Base-by-base conservation (phyloP, 2,888 invertebrate species). In the Erebia epiphron region DNA sequence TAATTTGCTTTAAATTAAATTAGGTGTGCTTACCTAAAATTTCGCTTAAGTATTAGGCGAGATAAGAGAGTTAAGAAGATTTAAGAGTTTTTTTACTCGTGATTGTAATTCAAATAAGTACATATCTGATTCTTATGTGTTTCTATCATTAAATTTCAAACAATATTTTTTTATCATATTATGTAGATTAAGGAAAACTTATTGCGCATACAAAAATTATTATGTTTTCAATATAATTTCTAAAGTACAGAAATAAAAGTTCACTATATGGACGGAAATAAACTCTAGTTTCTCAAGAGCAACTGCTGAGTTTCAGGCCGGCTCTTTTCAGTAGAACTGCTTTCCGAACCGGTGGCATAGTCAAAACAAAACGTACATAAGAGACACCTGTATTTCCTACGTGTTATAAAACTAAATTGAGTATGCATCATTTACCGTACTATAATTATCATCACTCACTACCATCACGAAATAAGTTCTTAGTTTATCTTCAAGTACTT, bases 1-100 rank as follows among this genome's bases (percentile, higher is more conserved):
- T 73, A 69, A 70, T 73, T 76, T 61, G 64, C 68, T 62, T 16
- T n/a, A 52, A 16, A 9, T 52, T 52, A n/a, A 52, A n/a, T 16
- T 1, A 7, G 16, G 41, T 18, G 46, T 46, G 49, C 14, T 21
- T 62, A 26, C 18, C 62, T 43, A 43, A 43, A 61, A 61, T 43
- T 0, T 41, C 7, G 18, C n/a, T 61, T 61, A 43, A 26, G 5
- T 5, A 13, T 43, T n/a, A n/a, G n/a, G n/a, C n/a, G n/a, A n/a
- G n/a, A n/a, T n/a, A n/a, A n/a, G n/a, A n/a, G n/a, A n/a, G n/a
- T n/a, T n/a, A n/a, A n/a, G n/a, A n/a, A n/a, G n/a, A n/a, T n/a
- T n/a, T n/a, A n/a, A n/a, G n/a, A n/a, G n/a, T n/a, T 13, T 46
- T 61, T 61, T 41, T 35, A 58, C 35, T 60, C 4, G 7, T 58